phyloP scores from a whole-genome alignment of 2,113 vertebrate species.

The Corapipo altera region DNA sequence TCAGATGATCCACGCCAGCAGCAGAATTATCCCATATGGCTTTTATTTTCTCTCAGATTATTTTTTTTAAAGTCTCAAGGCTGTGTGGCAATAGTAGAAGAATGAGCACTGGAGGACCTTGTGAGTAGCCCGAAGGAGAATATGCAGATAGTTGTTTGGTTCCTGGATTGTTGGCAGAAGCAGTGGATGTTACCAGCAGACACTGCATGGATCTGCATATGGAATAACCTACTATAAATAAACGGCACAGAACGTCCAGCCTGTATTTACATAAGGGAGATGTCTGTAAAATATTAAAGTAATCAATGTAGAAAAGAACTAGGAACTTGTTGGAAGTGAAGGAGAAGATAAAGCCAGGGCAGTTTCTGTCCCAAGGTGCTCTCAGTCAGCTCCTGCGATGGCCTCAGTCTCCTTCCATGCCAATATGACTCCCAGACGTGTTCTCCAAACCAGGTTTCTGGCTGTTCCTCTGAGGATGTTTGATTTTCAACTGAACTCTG shows the following conservation, averaged over 20 bases:
- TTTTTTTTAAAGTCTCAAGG: neutral
- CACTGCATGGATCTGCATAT: neutral
- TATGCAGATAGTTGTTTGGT: neutral
- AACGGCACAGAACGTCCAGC: neutral
- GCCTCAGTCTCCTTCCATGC: neutral
- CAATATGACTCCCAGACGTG: neutral
- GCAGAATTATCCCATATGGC: neutral
- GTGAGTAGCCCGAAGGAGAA: neutral
- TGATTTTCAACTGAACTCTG: neutral
- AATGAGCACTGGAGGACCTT: slow-evolving; percentile 5
- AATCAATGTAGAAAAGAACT: neutral
- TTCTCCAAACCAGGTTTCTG: neutral
- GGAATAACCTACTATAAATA: neutral
- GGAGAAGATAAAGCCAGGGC: neutral
- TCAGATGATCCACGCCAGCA: neutral
- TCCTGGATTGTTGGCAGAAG: slow-evolving; percentile 25
- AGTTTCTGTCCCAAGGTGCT: neutral
- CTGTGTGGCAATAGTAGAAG: slow-evolving; percentile 17
- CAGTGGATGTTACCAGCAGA: slow-evolving; percentile 11
- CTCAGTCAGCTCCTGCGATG: neutral
- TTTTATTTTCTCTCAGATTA: slow-evolving; percentile 16
- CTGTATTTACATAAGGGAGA: neutral
- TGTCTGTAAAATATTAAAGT: slow-evolving; percentile 1
- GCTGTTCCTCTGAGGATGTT: neutral
- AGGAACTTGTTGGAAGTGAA: neutral